Evolutionary conservation across 2,888 invertebrate genomes (phyloP).

Genomic region (Aphidoletes aphidimyza): DNA sequence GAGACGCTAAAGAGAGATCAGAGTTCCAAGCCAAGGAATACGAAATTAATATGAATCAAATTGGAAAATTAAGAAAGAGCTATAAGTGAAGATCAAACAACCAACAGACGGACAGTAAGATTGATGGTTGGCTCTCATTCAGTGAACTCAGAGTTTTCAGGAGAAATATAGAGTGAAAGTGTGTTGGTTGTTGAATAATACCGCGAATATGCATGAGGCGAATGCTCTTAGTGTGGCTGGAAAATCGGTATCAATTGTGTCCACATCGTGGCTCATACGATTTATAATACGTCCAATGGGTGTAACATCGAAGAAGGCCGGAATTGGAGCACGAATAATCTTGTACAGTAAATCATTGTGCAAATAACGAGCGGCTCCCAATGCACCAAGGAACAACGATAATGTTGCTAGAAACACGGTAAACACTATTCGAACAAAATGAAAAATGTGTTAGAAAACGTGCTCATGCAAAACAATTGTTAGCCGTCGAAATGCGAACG

Average conservation of each 20-base stretch:
- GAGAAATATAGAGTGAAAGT: too few relatives aligned
- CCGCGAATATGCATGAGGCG: slow-evolving; percentile 67
- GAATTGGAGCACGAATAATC: slow-evolving; percentile 71
- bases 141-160: too few relatives aligned
- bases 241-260: slow-evolving; percentile 73
- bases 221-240: slow-evolving; percentile 69
- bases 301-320: slow-evolving; percentile 77
- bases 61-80: too few relatives aligned
- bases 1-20: too few relatives aligned
- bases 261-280: slow-evolving; percentile 76
- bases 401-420: slow-evolving; percentile 70
- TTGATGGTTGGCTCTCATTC: too few relatives aligned
- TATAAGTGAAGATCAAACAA: too few relatives aligned
- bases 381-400: slow-evolving; percentile 70
- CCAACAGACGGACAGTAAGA: too few relatives aligned
- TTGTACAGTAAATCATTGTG: slow-evolving; percentile 70
- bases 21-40: too few relatives aligned
- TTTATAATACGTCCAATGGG: slow-evolving; percentile 76
- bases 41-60: too few relatives aligned
- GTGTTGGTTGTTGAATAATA: slow-evolving; percentile 60
- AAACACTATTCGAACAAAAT: slow-evolving; percentile 63
- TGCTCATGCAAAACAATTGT: neutral
- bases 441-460: neutral
- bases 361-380: slow-evolving; percentile 71
- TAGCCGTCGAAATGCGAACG: neutral